phyloP scores from a whole-genome alignment of 2,888 invertebrate species.

The Drosophila algonquin region DNA sequence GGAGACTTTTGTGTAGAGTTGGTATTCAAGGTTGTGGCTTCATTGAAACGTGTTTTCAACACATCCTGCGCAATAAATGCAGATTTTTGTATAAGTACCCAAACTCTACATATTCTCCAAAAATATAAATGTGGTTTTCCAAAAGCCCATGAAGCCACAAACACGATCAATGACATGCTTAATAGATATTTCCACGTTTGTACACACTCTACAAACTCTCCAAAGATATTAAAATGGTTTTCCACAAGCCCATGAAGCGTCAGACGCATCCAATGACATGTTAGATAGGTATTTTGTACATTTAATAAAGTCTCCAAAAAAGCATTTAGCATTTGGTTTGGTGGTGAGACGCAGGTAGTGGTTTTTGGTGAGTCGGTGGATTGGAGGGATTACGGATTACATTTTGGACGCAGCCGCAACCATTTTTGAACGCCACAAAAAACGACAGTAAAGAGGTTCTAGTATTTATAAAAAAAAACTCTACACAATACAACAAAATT shows the following conservation, averaged over 20 bases:
- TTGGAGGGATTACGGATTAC: slow-evolving; percentile 45
- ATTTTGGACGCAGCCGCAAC: slow-evolving; percentile 66
- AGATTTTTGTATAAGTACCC: slow-evolving; percentile 42
- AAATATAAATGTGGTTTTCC: slow-evolving; percentile 28
- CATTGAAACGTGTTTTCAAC: slow-evolving; percentile 70
- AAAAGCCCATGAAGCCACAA: slow-evolving; percentile 15
- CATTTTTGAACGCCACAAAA: slow-evolving; percentile 65
- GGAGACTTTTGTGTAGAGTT: slow-evolving; percentile 32
- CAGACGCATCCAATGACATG: background rate
- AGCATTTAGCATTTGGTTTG: slow-evolving; percentile 59
- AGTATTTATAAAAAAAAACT: slow-evolving; percentile 27
- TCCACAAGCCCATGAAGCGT: slow-evolving; percentile 20
- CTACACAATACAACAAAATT: slow-evolving; percentile 48
- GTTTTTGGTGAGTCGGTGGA: slow-evolving; percentile 37
- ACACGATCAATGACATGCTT: slow-evolving; percentile 1
- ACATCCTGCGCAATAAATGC: slow-evolving; percentile 71
- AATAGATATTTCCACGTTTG: slow-evolving; percentile 23
- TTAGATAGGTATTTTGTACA: slow-evolving; percentile 33
- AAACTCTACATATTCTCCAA: slow-evolving; percentile 1
- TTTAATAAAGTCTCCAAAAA: slow-evolving; percentile 39
- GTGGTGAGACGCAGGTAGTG: slow-evolving; percentile 42
- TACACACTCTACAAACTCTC: slow-evolving; percentile 19
- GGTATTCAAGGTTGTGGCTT: slow-evolving; percentile 52
- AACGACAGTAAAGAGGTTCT: slow-evolving; percentile 50
- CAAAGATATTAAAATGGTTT: slow-evolving; percentile 28